Evolutionary conservation across 2,888 invertebrate genomes (phyloP), one percentile per base, ranked within the genome.

Genomic region (Stenotaenia linearis): DNA sequence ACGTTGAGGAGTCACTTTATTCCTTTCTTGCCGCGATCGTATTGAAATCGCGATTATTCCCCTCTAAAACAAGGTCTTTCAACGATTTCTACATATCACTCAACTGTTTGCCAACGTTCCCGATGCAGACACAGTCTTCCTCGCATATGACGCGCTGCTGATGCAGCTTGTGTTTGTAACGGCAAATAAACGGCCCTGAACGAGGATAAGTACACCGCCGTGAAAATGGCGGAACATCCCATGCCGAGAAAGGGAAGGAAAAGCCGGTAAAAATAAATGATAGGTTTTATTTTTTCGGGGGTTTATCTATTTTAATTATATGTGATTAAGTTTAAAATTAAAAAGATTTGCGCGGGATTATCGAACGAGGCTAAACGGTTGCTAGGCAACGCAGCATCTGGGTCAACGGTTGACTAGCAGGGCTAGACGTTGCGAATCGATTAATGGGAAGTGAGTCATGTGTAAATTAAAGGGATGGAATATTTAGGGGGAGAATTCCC

Each of bases 171-270:
- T 45, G 15, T 45, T 12, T 45, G 69, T 69, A 69, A 25, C 69
- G 28, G 69, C 23, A 69, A 69, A 69, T 28, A 69, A 23, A 23
- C 18, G 25, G 69, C 69, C 69, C 69, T 69, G 69, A 69, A 69
- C 69, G 69, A 69, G 69, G 69, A 69, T 69, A 69, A 69, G n/a
- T 28, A 15, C 23, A 10, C 18, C 56, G 18, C 10, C 25, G 23
- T 45, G 69, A 69, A 69, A 69, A 69, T 69, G 69, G 69, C 69
- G 69, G 25, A 69, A 15, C 28, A 69, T n/a, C 50, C 50, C 50
- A 50, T 50, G 50, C 50, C 18, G n/a, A 4, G 18, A 50, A 50
- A 50, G 50, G 50, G 50, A 50, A 18, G 50, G 18, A 50, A 50
- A 50, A 18, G 21, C 50, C 50, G 50, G 50, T 18, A 50, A 50